These are phyloP conservation scores for Acyrthosiphon pisum DNA, from an alignment of 1,140 invertebrate genomes.

Conservation along the genomic window DNA sequence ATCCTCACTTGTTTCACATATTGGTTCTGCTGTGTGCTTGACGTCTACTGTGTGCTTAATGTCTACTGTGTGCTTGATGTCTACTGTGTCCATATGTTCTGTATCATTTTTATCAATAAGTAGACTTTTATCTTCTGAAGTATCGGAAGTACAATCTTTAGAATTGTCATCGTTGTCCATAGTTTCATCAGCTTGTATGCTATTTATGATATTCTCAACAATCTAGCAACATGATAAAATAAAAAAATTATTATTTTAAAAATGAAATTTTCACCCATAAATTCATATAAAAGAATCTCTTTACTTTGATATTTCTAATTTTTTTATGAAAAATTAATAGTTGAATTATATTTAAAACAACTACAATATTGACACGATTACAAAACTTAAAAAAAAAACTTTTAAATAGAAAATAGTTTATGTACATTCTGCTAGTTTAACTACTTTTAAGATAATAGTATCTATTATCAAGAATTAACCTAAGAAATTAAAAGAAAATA, in stretches of 20 bases:
- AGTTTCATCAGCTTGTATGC: constrained; percentile 50
- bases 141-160: not conserved
- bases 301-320: not conserved
- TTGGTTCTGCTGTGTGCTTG: not conserved
- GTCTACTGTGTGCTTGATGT: not conserved
- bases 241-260: not conserved
- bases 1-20: constrained; percentile 20
- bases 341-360: not conserved
- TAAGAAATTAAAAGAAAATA: not conserved
- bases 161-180: not conserved
- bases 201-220: constrained; percentile 38
- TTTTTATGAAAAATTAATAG: not conserved
- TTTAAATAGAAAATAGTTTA: too few relatives aligned
- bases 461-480: not conserved
- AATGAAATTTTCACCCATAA: not conserved
- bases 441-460: not conserved
- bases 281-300: too few relatives aligned
- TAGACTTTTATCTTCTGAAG: not conserved
- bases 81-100: not conserved
- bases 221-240: constrained; percentile 9
- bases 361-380: not conserved
- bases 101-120: not conserved
- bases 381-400: too few relatives aligned
- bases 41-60: not conserved
- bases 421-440: not conserved